phyloP scores from a whole-genome alignment of 2,797 vertebrate species.

The Aulostomus chinensis region DNA sequence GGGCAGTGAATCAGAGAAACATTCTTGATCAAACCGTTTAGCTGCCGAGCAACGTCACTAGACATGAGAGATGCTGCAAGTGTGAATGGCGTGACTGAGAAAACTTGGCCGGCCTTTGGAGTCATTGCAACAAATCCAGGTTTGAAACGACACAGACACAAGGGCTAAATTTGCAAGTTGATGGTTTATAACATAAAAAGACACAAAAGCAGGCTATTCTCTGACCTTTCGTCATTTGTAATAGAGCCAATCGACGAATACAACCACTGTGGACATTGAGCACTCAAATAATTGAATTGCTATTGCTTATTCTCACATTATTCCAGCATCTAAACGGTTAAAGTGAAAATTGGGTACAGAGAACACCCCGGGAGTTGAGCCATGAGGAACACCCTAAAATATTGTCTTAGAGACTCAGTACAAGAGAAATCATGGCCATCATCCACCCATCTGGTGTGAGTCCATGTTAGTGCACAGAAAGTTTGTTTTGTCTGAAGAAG shows the following conservation, averaged over 20 bases:
- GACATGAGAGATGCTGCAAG: conserved; percentile 2
- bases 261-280: background rate
- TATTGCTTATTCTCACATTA: background rate
- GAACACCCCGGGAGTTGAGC: background rate
- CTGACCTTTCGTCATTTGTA: background rate
- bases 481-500: conserved; percentile 7
- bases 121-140: background rate
- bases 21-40: conserved; percentile 18
- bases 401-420: conserved; percentile 4
- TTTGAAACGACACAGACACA: background rate
- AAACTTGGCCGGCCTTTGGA: background rate
- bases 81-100: conserved; percentile 2
- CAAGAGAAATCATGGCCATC: conserved; percentile 14
- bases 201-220: too few species aligned
- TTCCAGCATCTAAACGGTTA: background rate
- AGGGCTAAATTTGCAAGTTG: background rate
- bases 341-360: conserved; percentile 1
- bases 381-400: background rate
- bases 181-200: background rate
- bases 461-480: conserved; percentile 11
- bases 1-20: conserved; percentile 4
- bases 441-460: conserved; percentile 24
- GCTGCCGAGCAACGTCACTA: conserved; percentile 1
- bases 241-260: background rate
- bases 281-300: conserved; percentile 1